Evolutionary conservation across 2,888 invertebrate species (phyloP), one percentile per base, ranked within the genome.

Genomic region (Cryptus armator): DNA sequence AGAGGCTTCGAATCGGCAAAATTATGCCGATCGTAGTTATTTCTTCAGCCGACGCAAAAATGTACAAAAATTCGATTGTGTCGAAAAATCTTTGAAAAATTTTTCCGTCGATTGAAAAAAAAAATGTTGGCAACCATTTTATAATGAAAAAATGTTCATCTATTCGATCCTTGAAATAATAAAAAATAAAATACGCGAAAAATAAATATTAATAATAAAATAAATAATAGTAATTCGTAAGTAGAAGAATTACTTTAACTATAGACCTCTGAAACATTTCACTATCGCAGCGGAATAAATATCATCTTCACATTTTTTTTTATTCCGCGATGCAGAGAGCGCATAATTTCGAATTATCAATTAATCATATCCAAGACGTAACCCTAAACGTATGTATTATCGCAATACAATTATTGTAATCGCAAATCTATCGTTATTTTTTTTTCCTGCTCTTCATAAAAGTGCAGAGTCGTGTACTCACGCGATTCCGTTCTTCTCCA

Each of bases 381-480:
- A 51, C 37, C 9, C 32, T 48, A 3, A 12, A 70, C 59, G 7
- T 4, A 70, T 10, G 19, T 67, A 44, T 66, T 16, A 62, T 53
- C 19, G 16, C n/a, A 29, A 43, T 48, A n/a, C 44, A 48, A 48
- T 48, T 12, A 48, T 67, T 76, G 12, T 67, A 76, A 76, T 67
- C 66, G 19, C 12, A 24, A 29, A 59, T 77, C 44, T 16, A 16
- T 16, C 59, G 43, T 51, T 4, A 2, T 14, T 29, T 24, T 53
- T 24, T 16, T 43, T 44, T 44, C 14, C 37, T 53, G 46, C 44
- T 43, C 37, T 56, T 67, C 59, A 29, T 19, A 44, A 9, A 3
- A 24, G 53, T 48, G 37, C n/a, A 14, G 43, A 44, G 43, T 37
- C 44, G 48, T 64, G 14, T 56, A 71, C 43, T 44, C 32, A 59